Base-by-base conservation (phyloP, 1,140 invertebrate species). In the Drosophila subpulchrella region DNA sequence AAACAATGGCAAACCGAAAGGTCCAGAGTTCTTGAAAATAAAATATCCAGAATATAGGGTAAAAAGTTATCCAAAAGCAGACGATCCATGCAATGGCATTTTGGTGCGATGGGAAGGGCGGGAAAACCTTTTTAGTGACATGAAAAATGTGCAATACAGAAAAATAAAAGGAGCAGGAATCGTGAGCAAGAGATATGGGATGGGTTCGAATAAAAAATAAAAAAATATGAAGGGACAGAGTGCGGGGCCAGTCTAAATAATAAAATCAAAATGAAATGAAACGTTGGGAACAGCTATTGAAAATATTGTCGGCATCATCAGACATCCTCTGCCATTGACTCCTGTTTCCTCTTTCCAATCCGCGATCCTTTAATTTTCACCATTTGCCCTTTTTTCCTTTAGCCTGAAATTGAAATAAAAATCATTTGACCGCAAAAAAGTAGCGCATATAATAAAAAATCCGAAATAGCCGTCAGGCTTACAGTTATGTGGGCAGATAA, bases 221-320 rank as follows among this genome's bases (percentile, higher is more conserved):
- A 34, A 6, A 10, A 34, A 10, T 10, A 10, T 27, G 32, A 63
- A 11, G 17, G 30, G 15, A 8, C 7, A 13, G 17, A 36, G 4
- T 38, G 13, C 7, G 44, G 12, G 15, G 38, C 15, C 41, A 60
- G 47, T 83, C 83, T 88, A 88, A 88, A 88, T 88, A 88, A 88
- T 80, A 88, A 88, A 88, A 89, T 88, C 79, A 89, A 77, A 89
- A 83, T 71, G 79, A 83, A 88, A 85, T 77, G 81, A 80, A 76
- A 76, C 81, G 72, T 57, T 84, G 44, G 53, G 51, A 61, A 61
- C 76, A 79, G 58, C 71, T 86, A 88, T 88, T 82, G 82, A 88
- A 86, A 86, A 86, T 88, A 86, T 88, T 78, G 75, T 72, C 72
- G 82, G 72, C 73, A 80, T 80, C 81, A 73, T 56, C 76, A 56